These are phyloP conservation scores for Tholera decimalis DNA, from an alignment of 2,888 invertebrate genomes.

Conservation along the genomic window DNA sequence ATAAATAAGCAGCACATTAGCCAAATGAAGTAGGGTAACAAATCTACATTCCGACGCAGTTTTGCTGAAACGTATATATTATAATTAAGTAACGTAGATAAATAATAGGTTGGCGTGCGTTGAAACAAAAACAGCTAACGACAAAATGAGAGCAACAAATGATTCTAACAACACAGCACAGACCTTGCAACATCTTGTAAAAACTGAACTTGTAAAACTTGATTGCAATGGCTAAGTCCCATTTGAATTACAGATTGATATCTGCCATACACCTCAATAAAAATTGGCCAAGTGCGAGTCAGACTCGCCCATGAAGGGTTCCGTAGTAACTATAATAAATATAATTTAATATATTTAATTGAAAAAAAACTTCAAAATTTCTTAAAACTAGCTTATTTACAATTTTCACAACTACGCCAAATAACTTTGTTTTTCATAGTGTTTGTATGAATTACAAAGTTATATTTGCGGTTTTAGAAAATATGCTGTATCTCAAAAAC, in stretches of 20 bases:
- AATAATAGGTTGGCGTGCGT: constrained; percentile 58
- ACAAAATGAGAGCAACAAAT: constrained; percentile 57
- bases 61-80: constrained; percentile 49
- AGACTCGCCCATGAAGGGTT: too few relatives aligned
- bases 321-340: too few relatives aligned
- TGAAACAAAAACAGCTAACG: constrained; percentile 37
- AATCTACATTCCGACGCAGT: constrained; percentile 45
- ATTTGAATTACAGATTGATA: constrained; percentile 59
- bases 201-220: constrained; percentile 59
- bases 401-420: too few relatives aligned
- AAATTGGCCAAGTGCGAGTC: too few relatives aligned
- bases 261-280: constrained; percentile 49
- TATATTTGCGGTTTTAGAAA: too few relatives aligned
- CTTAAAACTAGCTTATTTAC: too few relatives aligned
- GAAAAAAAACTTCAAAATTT: too few relatives aligned
- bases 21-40: constrained; percentile 29
- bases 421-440: too few relatives aligned
- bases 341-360: too few relatives aligned
- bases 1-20: constrained; percentile 44
- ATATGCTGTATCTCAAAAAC: too few relatives aligned
- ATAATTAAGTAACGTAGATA: constrained; percentile 53
- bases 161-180: constrained; percentile 49
- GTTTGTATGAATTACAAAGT: too few relatives aligned
- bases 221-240: constrained; percentile 55
- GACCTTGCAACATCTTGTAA: constrained; percentile 47